These are phyloP conservation scores for Vanacampus margaritifer DNA, from an alignment of 2,113 vertebrate genomes.

Conservation along the genomic window DNA sequence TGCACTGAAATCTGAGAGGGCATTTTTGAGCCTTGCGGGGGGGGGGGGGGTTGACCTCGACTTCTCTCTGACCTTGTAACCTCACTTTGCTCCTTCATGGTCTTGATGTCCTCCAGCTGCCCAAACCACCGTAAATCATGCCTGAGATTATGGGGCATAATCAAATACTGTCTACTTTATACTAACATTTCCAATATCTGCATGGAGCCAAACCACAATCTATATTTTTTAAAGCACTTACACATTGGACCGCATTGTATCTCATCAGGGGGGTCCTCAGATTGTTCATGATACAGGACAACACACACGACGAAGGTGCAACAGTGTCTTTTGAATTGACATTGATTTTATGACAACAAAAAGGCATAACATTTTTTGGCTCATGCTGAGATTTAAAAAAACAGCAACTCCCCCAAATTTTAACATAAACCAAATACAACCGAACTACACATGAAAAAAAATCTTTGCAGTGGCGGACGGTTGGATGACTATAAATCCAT, in stretches of 20 bases:
- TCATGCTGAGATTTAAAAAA: background rate
- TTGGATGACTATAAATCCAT: background rate
- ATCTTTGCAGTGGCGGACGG: background rate
- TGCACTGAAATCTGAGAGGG: constrained; percentile 48
- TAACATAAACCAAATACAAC: background rate
- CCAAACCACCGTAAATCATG: constrained; percentile 7
- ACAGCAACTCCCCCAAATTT: background rate
- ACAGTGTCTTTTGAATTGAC: background rate
- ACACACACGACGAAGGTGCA: background rate
- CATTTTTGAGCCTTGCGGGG: background rate
- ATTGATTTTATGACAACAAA: background rate
- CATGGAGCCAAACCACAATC: constrained; percentile 2
- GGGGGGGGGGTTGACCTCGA: constrained; percentile 8
- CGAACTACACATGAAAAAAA: background rate
- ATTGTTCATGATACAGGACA: background rate
- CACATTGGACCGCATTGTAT: background rate
- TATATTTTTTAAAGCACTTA: background rate
- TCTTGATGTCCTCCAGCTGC: constrained; percentile 44
- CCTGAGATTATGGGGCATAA: constrained; percentile 9
- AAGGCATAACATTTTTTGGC: background rate
- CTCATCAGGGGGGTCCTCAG: background rate
- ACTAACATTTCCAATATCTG: constrained; percentile 7
- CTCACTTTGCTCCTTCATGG: constrained; percentile 6
- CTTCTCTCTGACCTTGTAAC: constrained; percentile 35
- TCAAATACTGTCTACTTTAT: constrained; percentile 14